phyloP scores from a whole-genome alignment of 64 coral and sea anemone genomes.

The Exaiptasia diaphana region DNA sequence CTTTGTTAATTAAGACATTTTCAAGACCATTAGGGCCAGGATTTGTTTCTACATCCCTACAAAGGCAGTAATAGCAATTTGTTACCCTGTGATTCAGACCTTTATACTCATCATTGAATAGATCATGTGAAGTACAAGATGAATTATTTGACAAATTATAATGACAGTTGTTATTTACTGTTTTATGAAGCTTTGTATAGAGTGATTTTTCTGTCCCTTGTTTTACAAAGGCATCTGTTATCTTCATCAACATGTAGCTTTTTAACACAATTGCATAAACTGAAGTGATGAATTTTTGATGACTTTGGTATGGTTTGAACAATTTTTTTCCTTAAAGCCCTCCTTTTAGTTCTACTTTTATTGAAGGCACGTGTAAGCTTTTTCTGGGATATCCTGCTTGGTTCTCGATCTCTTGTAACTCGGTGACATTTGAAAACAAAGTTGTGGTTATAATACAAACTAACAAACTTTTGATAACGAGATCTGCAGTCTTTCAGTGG shows the following conservation, averaged over 20 bases:
- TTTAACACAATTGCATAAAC: neutral
- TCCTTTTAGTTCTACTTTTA: neutral
- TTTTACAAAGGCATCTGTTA: neutral
- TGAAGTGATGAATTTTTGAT: neutral
- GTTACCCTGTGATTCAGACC: no score
- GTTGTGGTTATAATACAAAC: neutral
- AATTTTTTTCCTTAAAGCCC: neutral
- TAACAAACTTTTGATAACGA: neutral
- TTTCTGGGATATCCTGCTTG: neutral
- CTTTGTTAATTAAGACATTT: no score
- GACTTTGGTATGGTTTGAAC: neutral
- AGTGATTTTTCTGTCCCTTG: neutral
- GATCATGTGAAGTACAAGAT: neutral
- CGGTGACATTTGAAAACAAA: neutral
- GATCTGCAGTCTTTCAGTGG: neutral
- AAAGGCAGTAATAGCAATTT: no score
- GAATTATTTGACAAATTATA: neutral
- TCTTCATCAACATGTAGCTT: neutral
- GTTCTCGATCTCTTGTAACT: neutral
- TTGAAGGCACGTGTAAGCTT: neutral
- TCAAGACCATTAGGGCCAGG: no score
- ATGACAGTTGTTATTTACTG: neutral
- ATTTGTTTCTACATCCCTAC: no score
- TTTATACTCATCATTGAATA: no score
- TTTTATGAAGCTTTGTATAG: neutral